Conservation (phyloP, 1,140 invertebrate species). For the Cotesia typhae region DNA sequence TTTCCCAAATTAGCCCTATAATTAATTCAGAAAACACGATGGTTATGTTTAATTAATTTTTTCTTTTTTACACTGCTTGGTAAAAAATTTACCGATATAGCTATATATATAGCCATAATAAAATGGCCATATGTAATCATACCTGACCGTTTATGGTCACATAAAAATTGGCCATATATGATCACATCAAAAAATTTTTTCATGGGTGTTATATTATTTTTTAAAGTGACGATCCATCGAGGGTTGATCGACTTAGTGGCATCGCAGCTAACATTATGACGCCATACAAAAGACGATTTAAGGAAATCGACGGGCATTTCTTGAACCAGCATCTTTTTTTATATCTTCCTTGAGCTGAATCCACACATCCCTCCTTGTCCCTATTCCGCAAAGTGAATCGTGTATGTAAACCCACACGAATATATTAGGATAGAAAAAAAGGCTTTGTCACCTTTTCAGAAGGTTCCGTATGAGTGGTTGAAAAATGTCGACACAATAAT, state of each 20-base stretch:
- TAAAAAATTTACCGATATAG: no score
- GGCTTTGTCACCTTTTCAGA: conserved; percentile 9
- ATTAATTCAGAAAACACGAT: no score
- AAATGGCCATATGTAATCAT: no score
- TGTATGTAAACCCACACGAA: conserved; percentile 17
- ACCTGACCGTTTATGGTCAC: no score
- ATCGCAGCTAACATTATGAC: conserved; percentile 45
- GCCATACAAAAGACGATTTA: conserved; percentile 42
- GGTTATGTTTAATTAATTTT: no score
- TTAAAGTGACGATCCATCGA: conserved; percentile 42
- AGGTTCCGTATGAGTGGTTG: conserved; percentile 59
- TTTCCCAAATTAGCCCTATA: neutral
- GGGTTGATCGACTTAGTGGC: conserved; percentile 45
- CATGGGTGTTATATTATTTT: neutral
- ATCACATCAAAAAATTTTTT: no score
- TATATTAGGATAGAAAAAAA: conserved; percentile 6
- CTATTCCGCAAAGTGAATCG: no score
- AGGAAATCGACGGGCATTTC: conserved; percentile 51
- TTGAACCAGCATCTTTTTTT: conserved; percentile 28
- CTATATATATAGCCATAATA: no score
- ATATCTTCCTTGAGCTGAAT: conserved; percentile 18
- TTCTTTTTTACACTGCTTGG: no score
- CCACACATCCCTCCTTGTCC: conserved; percentile 14
- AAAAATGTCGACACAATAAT: conserved; percentile 52
- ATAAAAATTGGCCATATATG: no score